A percentile compares a stretch with the other conserved stretches of the same genome.
phyloP scores from a whole-genome alignment of 2,888 invertebrate species.

The Agrotis puta region DNA sequence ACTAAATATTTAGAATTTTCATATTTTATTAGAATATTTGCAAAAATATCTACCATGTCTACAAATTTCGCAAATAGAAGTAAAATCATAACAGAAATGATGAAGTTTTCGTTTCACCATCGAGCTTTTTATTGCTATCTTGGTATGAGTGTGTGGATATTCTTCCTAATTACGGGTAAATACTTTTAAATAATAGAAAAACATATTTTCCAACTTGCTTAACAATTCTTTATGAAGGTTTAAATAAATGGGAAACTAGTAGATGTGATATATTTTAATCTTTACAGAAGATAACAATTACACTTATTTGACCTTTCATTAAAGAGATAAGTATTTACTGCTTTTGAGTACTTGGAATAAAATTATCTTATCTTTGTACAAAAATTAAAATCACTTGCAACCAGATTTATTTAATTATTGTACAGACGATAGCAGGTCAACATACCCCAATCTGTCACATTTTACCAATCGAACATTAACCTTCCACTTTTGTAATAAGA shows the following conservation, averaged over 20 bases:
- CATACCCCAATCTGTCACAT: too few relatives aligned
- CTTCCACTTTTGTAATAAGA: too few relatives aligned
- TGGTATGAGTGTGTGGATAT: slow-evolving; percentile 95
- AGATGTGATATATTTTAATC: neutral
- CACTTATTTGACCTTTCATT: neutral
- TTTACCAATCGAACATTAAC: too few relatives aligned
- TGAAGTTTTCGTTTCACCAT: slow-evolving; percentile 92
- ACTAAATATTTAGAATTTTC: slow-evolving; percentile 6
- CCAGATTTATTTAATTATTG: neutral
- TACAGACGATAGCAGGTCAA: too few relatives aligned
- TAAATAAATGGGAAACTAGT: neutral
- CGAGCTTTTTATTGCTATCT: slow-evolving; percentile 95
- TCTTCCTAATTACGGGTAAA: slow-evolving; percentile 94
- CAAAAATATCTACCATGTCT: slow-evolving; percentile 56
- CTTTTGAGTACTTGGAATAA: neutral
- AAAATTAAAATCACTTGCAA: neutral
- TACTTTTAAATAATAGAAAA: slow-evolving; percentile 1
- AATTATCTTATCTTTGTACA: neutral
- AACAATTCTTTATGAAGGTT: neutral
- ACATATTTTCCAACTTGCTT: neutral
- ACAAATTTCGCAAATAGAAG: slow-evolving; percentile 68
- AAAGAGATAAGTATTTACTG: neutral
- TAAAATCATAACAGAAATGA: slow-evolving; percentile 80
- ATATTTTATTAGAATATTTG: slow-evolving; percentile 20
- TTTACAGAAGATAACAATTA: neutral